Conservation (phyloP, 2,113 vertebrate species). For the Cololabis saira region DNA sequence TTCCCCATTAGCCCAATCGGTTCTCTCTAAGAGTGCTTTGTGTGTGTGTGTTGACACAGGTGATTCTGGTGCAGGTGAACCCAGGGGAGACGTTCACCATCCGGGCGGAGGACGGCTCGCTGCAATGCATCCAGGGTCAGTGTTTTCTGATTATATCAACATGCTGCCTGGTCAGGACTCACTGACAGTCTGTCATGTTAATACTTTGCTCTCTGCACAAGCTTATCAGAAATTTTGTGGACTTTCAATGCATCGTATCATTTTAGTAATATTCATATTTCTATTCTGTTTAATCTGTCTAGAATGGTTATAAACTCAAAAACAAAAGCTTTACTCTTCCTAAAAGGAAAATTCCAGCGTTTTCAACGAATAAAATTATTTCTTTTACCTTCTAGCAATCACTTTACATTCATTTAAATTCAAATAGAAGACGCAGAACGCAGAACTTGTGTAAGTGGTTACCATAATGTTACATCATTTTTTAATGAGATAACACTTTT, state of each 20-base stretch:
- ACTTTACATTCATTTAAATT: no score
- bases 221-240: neutral
- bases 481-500: no score
- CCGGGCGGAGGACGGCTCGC: slow-evolving; percentile 93
- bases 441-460: no score
- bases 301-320: no score
- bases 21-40: neutral
- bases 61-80: slow-evolving; percentile 98
- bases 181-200: neutral
- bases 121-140: slow-evolving; percentile 98
- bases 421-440: no score
- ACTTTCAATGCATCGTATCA: neutral
- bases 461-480: no score
- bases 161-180: neutral
- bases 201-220: neutral
- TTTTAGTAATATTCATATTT: no score
- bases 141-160: slow-evolving; percentile 13
- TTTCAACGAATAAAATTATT: no score
- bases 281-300: no score
- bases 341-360: no score
- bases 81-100: slow-evolving; percentile 98
- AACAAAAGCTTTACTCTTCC: no score
- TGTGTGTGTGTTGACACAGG: slow-evolving; percentile 78
- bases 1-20: neutral
- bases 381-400: no score